Percentiles rank a stretch among this genome's conserved stretches.
Conservation (phyloP, 2,888 invertebrate species). For the Glaucopsyche alexis region DNA sequence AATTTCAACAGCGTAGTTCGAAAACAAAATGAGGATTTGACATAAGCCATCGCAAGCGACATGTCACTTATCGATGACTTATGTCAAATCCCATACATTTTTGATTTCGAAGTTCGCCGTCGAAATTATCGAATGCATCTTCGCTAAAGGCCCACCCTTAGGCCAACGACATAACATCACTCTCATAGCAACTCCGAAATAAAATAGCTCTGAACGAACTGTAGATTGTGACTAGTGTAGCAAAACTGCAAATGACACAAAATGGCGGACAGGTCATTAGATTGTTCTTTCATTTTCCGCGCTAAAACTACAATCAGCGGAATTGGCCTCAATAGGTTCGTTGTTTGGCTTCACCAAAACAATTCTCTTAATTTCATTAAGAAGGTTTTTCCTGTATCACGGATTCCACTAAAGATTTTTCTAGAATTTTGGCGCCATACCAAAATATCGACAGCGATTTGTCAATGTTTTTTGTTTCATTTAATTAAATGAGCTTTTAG, state of each 20-base stretch:
- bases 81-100: too few species aligned
- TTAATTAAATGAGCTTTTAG: slow-evolving; percentile 1
- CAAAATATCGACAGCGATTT: slow-evolving; percentile 20
- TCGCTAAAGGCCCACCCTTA: too few species aligned
- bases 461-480: slow-evolving; percentile 1
- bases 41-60: too few species aligned
- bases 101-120: too few species aligned
- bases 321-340: slow-evolving; percentile 22
- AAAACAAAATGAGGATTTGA: too few species aligned
- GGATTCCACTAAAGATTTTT: not conserved
- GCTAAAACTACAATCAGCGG: slow-evolving; percentile 23
- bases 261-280: slow-evolving; percentile 5
- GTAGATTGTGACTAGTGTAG: too few species aligned
- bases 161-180: too few species aligned
- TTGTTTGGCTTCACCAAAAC: slow-evolving; percentile 27
- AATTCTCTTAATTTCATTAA: slow-evolving; percentile 27
- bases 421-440: slow-evolving; percentile 18
- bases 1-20: too few species aligned
- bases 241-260: not conserved
- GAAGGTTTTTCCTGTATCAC: slow-evolving; percentile 15
- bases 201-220: too few species aligned
- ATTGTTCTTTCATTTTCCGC: slow-evolving; percentile 12
- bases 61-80: too few species aligned
- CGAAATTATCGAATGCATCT: too few species aligned
- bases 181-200: too few species aligned